phyloP scores from a whole-genome alignment of 2,888 invertebrate species.

The Ochlodes sylvanus region DNA sequence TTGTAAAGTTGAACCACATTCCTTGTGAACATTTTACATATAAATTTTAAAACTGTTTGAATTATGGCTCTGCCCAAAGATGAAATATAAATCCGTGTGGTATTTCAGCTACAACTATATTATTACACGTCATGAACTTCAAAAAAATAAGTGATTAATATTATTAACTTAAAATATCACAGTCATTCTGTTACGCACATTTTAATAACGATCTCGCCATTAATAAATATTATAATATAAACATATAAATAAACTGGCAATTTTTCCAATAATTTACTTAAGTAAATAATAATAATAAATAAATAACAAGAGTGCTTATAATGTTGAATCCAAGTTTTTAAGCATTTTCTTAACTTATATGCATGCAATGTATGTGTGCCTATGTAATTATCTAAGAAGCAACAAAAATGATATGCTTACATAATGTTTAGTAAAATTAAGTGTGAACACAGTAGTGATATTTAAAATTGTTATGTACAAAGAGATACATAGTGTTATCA shows the following conservation, averaged over 20 bases:
- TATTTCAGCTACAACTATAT: too few relatives aligned
- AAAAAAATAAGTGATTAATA: too few relatives aligned
- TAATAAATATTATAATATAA: not conserved
- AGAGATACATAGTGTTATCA: slow-evolving; percentile 20
- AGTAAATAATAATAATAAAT: too few relatives aligned
- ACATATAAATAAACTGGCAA: too few relatives aligned
- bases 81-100: not conserved
- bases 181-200: slow-evolving; percentile 5
- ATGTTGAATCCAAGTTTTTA: not conserved
- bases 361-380: not conserved
- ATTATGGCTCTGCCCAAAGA: slow-evolving; percentile 1
- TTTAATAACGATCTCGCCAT: not conserved
- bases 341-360: not conserved
- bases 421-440: not conserved
- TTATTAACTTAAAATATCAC: not conserved
- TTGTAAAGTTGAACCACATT: not conserved
- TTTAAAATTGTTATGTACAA: slow-evolving; percentile 17
- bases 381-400: not conserved
- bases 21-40: not conserved
- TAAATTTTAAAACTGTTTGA: not conserved
- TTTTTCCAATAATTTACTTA: too few relatives aligned
- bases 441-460: slow-evolving; percentile 16
- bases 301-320: not conserved
- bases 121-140: too few relatives aligned
- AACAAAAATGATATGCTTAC: not conserved